Evolutionary conservation across 2,888 invertebrate species (phyloP).

Genomic region (Phengaris alcon): DNA sequence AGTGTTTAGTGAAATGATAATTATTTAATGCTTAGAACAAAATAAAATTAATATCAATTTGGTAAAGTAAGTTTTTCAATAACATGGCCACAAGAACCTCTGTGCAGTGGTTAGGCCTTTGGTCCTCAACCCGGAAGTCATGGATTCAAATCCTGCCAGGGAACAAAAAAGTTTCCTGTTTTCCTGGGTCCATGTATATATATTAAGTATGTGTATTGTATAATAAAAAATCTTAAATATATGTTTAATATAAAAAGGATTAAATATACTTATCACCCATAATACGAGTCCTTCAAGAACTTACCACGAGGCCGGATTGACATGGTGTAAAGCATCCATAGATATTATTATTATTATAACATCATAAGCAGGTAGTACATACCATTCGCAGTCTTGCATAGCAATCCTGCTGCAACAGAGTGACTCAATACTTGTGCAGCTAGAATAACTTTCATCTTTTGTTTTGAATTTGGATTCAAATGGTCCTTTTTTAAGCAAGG

Average conservation of each 20-base stretch:
- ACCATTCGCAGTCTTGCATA: not conserved
- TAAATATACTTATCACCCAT: not conserved
- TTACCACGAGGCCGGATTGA: not conserved
- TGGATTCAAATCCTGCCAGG: too few relatives aligned
- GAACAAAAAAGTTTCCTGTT: too few relatives aligned
- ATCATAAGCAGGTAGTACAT: not conserved
- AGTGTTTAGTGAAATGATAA: too few relatives aligned
- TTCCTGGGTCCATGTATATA: too few relatives aligned
- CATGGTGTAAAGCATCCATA: not conserved
- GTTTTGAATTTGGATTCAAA: not conserved
- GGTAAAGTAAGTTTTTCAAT: too few relatives aligned
- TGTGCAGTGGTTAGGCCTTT: too few relatives aligned
- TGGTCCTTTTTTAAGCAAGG: not conserved
- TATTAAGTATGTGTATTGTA: not conserved
- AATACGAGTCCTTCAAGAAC: not conserved
- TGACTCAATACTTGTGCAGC: constrained; percentile 1
- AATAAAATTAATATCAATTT: too few relatives aligned
- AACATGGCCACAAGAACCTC: too few relatives aligned
- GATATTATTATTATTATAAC: not conserved
- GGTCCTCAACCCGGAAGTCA: too few relatives aligned
- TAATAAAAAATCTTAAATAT: not conserved
- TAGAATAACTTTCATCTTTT: constrained; percentile 22
- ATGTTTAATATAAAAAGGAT: not conserved
- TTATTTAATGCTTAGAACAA: too few relatives aligned
- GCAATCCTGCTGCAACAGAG: not conserved